A percentile compares a stretch with the other conserved stretches of the same genome.
phyloP scores from a whole-genome alignment of 2,113 vertebrate species.

The Mobula hypostoma region DNA sequence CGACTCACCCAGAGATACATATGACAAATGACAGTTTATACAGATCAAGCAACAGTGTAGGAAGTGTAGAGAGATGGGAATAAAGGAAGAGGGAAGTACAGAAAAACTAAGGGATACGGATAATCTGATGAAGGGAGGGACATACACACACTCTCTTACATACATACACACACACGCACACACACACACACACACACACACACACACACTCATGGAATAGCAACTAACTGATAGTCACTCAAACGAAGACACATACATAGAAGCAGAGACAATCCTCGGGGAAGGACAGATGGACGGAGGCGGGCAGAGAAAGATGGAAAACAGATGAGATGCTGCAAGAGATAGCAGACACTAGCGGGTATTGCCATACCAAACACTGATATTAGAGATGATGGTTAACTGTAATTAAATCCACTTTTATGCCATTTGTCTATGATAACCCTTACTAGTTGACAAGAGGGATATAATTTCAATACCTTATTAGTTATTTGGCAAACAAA shows the following conservation, averaged over 20 bases:
- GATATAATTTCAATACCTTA: neutral
- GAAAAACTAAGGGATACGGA: too few species aligned
- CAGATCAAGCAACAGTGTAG: too few species aligned
- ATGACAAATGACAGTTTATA: neutral
- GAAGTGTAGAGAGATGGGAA: too few species aligned
- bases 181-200: too few species aligned
- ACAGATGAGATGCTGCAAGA: neutral
- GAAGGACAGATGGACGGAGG: neutral
- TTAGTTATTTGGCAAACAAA: neutral
- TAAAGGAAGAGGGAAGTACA: too few species aligned
- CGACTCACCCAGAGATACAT: neutral
- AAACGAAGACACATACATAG: neutral
- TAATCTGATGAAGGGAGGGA: too few species aligned
- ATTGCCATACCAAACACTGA: neutral
- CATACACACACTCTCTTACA: too few species aligned
- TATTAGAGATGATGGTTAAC: neutral
- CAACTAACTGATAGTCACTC: too few species aligned
- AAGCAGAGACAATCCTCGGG: neutral
- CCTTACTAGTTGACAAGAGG: neutral
- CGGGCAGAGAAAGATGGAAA: neutral
- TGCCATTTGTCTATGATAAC: neutral
- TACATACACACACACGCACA: too few species aligned
- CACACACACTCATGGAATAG: too few species aligned
- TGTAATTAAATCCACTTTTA: neutral
- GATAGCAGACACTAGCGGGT: neutral